A percentile compares a stretch with the other conserved stretches of the same genome.
Conservation (phyloP, 2,888 invertebrate species). For the Mechanitis messenoides region DNA sequence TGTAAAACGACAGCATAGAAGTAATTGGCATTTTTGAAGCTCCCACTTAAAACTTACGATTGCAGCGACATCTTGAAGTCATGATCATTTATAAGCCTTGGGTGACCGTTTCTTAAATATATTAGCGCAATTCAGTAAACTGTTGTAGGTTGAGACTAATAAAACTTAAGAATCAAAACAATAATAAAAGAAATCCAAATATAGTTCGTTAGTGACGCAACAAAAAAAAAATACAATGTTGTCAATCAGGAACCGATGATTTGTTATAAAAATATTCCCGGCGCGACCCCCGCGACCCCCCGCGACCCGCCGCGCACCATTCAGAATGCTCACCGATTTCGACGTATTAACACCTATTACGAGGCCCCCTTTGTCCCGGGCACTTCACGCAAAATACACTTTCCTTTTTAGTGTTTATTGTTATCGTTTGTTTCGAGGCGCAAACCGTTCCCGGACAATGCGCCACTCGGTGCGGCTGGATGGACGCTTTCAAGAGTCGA, state of each 20-base stretch:
- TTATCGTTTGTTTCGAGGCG: slow-evolving; percentile 72
- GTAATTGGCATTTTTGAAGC: too few relatives aligned
- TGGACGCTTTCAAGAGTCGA: slow-evolving; percentile 70
- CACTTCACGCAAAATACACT: slow-evolving; percentile 70
- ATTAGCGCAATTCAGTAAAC: too few relatives aligned
- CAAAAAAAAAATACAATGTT: slow-evolving; percentile 48
- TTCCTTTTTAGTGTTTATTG: slow-evolving; percentile 75
- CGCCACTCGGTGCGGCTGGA: slow-evolving; percentile 60
- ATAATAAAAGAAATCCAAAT: slow-evolving; percentile 27
- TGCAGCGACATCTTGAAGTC: too few relatives aligned
- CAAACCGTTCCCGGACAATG: slow-evolving; percentile 69
- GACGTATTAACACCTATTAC: slow-evolving; percentile 72
- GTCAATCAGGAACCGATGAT: slow-evolving; percentile 61
- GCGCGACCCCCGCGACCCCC: slow-evolving; percentile 11
- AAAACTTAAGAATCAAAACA: slow-evolving; percentile 1
- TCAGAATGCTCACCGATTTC: slow-evolving; percentile 62
- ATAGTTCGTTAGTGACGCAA: slow-evolving; percentile 49
- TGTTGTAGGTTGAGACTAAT: neutral
- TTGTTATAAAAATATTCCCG: slow-evolving; percentile 64
- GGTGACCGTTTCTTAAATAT: neutral
- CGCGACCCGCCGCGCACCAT: slow-evolving; percentile 45
- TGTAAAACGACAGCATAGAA: too few relatives aligned
- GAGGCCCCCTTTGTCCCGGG: slow-evolving; percentile 52
- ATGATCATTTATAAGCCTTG: neutral
- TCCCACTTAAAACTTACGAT: too few relatives aligned